Percentiles rank a stretch among this genome's conserved stretches.
Conservation (phyloP, 2,888 invertebrate genomes). For the Acanthosepion lycidas region DNA sequence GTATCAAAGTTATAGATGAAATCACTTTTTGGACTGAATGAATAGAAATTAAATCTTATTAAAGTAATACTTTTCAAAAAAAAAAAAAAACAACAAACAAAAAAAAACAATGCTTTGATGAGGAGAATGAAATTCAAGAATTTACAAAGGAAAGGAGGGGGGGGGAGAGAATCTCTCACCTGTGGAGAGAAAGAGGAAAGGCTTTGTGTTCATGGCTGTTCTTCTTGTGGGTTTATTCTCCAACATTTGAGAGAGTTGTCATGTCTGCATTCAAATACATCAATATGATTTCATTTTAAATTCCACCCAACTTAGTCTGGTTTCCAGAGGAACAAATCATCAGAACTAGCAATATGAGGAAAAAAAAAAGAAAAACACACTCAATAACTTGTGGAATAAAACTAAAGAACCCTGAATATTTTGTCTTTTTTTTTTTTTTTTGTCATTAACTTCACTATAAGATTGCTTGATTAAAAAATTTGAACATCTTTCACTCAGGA, state of each 20-base stretch:
- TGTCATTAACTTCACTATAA: too few relatives aligned
- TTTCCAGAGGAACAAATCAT: background rate
- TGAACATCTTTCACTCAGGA: too few relatives aligned
- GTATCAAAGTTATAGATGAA: conserved; percentile 6
- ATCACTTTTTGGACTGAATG: background rate
- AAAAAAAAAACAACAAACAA: background rate
- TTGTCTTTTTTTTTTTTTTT: too few relatives aligned
- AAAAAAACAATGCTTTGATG: too few relatives aligned
- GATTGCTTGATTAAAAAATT: too few relatives aligned
- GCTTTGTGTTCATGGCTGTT: background rate
- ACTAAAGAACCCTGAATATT: background rate
- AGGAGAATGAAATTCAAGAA: too few relatives aligned
- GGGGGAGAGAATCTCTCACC: too few relatives aligned
- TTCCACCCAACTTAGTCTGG: conserved; percentile 8
- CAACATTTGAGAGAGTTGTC: background rate
- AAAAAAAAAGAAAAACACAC: background rate
- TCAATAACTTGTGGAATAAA: background rate
- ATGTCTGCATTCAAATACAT: background rate
- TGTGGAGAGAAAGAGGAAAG: background rate
- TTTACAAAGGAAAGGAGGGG: too few relatives aligned
- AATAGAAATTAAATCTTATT: background rate
- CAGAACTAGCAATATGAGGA: conserved; percentile 13
- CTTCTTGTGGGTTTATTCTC: background rate
- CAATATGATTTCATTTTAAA: conserved; percentile 33
- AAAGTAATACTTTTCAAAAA: background rate